Conservation (phyloP, 37 sponge, comb jelly and placozoan genomes). For the Spongilla lacustris region DNA sequence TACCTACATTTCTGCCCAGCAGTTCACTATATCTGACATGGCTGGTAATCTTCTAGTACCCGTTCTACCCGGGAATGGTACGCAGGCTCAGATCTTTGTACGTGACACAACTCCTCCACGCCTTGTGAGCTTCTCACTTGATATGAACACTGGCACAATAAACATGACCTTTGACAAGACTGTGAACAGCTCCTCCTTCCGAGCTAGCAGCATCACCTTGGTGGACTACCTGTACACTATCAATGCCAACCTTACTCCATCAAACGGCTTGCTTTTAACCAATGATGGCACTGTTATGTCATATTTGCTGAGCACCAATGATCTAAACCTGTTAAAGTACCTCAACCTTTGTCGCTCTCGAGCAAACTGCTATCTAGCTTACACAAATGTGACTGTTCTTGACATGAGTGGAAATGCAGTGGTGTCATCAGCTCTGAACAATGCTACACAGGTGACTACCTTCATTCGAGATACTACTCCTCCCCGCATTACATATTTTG, state of each 20-base stretch:
- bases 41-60: slow-evolving; percentile 65
- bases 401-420: slow-evolving; percentile 76
- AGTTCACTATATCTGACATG: slow-evolving; percentile 55
- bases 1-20: slow-evolving; percentile 60
- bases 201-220: slow-evolving; percentile 36
- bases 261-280: slow-evolving; percentile 38
- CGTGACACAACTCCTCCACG: slow-evolving; percentile 74
- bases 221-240: slow-evolving; percentile 16
- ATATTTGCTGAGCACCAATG: slow-evolving; percentile 48
- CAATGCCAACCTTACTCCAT: slow-evolving; percentile 14
- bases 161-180: slow-evolving; percentile 86
- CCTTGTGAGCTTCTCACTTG: slow-evolving; percentile 61
- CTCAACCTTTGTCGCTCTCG: slow-evolving; percentile 68
- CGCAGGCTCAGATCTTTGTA: slow-evolving; percentile 31
- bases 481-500: slow-evolving; percentile 59
- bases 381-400: slow-evolving; percentile 46
- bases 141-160: slow-evolving; percentile 74
- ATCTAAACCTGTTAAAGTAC: slow-evolving; percentile 79
- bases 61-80: slow-evolving; percentile 15
- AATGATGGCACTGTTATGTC: slow-evolving; percentile 63
- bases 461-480: slow-evolving; percentile 68
- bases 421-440: slow-evolving; percentile 8
- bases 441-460: slow-evolving; percentile 27
- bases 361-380: slow-evolving; percentile 59
- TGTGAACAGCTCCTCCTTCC: slow-evolving; percentile 64